A percentile compares a stretch with the other conserved stretches of the same genome.
phyloP scores from a whole-genome alignment of 2,113 vertebrate genomes.

The western clawed frog (Xenopus tropicalis) region UCB_Xtro_10.0 CM004448.2:128723501-128724000 shows the following conservation, averaged over 20 bases:
- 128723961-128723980: too few species aligned
- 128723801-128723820: neutral
- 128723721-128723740: slow-evolving; percentile 10
- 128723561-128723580: slow-evolving; percentile 1
- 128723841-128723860: neutral
- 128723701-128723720: neutral
- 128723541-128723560: slow-evolving; percentile 39
- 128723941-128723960: too few species aligned
- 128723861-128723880: too few species aligned
- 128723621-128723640: slow-evolving; percentile 16
- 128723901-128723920: too few species aligned
- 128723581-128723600: slow-evolving; percentile 5
- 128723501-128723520: slow-evolving; percentile 24
- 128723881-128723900: too few species aligned
- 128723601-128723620: neutral
- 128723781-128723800: neutral
- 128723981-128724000: too few species aligned
- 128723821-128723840: neutral
- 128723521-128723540: slow-evolving; percentile 25
- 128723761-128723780: neutral
- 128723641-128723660: slow-evolving; percentile 20
- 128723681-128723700: neutral
- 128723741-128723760: neutral
- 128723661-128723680: slow-evolving; percentile 20
- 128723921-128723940: too few species aligned